Evolutionary conservation across 2,113 vertebrate genomes (phyloP), one percentile per base, ranked within the genome.

Genomic region (Nannospalax galili): DNA sequence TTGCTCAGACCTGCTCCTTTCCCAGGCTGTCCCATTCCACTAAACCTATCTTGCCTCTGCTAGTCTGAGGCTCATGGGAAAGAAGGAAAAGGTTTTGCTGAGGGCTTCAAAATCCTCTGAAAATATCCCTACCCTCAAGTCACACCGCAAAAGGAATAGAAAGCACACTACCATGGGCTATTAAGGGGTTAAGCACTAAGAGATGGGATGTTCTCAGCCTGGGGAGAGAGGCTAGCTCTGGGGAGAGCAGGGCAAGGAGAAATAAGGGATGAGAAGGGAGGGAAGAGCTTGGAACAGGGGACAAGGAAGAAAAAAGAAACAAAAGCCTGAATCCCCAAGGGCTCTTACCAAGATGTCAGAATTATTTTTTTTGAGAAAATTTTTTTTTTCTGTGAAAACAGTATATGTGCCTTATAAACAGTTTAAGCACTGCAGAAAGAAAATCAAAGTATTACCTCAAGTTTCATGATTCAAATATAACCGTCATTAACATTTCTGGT

Each of bases 401-500:
- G 80, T 94, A 81, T 72, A 45, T 19, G 40, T 40, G 91, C 77
- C 82, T 52, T 82, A 73, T 91, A 88, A 92, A 88, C 73, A 72
- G 60, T 67, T 78, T 89, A 84, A 92, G 52, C 65, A 26, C 80
- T 92, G 77, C 64, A 87, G 60, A 95, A 91, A 94, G 89, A 73
- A 96, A 94, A 90, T 75, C 26, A 89, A 96, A 93, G 65, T 79
- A 79, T 92, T 78, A 60, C 70, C 45, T 95, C 65, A 42, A 93
- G 69, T 78, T 93, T 64, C 69, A 80, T 87, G 91, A 91, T 94
- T 92, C 97, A 95, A 94, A 91, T 95, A 91, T 91, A 96, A 86
- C 92, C 84, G 0, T 93, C 92, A 88, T 91, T 96, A 94, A 72
- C 95, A 94, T 97, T 95, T 91, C 96, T 94, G 94, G 92, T 96